Evolutionary conservation across 2,797 vertebrate species (phyloP), one percentile per base, ranked within the genome.

Genomic region (Acomys russatus): DNA sequence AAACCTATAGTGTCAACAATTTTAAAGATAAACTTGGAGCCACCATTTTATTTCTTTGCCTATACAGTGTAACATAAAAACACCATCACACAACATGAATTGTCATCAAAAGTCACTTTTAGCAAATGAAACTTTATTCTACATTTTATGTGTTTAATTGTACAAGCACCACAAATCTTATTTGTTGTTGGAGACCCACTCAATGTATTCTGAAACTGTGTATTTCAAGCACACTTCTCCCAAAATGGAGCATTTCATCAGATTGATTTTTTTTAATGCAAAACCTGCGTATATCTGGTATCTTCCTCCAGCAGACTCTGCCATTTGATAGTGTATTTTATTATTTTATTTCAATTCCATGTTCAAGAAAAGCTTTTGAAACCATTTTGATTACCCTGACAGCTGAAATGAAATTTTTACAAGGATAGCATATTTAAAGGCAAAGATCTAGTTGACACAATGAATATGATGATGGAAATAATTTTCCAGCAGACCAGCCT

Each of bases 341-440:
- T 96, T 97, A 97, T 97, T 97, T 96, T 66, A 97, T 94, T 97
- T 96, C 89, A 97, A 88, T 82, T 93, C 84, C 51, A 25, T 93
- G 87, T 96, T 93, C 92, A 96, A 88, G 73, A 85, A 96, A 96
- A 95, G 89, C 63, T 88, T 97, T 93, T 94, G 73, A 96, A 92
- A 95, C 59, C 80, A 88, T 95, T 97, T 96, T 97, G 97, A 97
- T 97, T 97, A 93, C 54, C 78, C 94, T 97, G 91, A 96, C 91
- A 97, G 94, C 91, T 95, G 77, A 97, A 96, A 97, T 96, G 84
- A 88, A 94, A 96, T 95, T 97, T 97, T 97, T 93, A 96, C 84
- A 96, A 78, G 77, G 94, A 90, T 63, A 95, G 87, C 73, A 63
- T 92, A 92, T 95, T 92, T 87, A 87, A 61, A 97, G 91, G 74